Percentiles rank a stretch among this genome's conserved stretches.
Conservation (phyloP, 2,113 vertebrate genomes). For the Vulpes lagopus region DNA sequence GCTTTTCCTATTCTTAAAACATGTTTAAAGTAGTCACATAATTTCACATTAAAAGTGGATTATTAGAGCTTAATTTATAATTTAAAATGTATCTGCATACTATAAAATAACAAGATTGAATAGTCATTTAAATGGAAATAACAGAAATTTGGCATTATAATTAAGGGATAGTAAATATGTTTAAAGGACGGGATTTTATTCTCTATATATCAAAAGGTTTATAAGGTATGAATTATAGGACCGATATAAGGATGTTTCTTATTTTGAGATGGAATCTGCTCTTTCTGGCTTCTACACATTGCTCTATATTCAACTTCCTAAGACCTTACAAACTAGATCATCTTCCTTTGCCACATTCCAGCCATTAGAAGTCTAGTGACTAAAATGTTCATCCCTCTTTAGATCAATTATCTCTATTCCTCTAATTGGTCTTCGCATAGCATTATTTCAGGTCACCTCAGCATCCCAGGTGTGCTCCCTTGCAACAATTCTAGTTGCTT, state of each 20-base stretch:
- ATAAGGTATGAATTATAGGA: not conserved
- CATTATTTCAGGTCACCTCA: not conserved
- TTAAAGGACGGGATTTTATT: not conserved
- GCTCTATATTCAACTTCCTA: not conserved
- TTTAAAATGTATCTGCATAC: not conserved
- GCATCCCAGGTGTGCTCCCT: not conserved
- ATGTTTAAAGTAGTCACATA: not conserved
- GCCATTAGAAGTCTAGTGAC: not conserved
- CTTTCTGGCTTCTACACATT: not conserved
- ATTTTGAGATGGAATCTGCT: not conserved
- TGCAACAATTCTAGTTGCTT: not conserved
- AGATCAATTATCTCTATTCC: not conserved
- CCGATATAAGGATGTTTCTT: not conserved
- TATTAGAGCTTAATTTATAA: not conserved
- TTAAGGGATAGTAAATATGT: not conserved
- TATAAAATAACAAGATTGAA: not conserved
- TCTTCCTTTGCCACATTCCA: not conserved
- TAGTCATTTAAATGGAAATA: not conserved
- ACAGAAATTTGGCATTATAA: not conserved
- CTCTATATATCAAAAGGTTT: not conserved
- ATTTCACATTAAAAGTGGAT: slow-evolving; percentile 25
- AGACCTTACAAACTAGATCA: not conserved
- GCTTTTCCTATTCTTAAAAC: not conserved
- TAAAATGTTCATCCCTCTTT: not conserved
- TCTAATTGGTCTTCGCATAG: not conserved